Percentiles rank a stretch among this genome's conserved stretches.
These are phyloP conservation scores for Microcaecilia unicolor DNA, from an alignment of 2,797 vertebrate genomes.

Conservation along the genomic window DNA sequence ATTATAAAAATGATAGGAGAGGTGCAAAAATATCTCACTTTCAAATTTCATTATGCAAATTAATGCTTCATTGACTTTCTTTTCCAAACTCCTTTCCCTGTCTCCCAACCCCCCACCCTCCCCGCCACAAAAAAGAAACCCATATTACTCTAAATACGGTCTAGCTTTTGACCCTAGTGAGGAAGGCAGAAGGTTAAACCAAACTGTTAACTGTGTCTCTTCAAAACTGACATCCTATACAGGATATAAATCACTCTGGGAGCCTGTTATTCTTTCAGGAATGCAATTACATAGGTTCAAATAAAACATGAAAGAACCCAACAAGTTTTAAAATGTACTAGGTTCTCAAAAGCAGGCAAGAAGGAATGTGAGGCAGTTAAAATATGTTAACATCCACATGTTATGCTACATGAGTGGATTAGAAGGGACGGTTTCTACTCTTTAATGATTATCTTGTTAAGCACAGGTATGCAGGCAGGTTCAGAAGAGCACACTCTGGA, in stretches of 20 bases:
- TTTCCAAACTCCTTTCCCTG: conserved; percentile 9
- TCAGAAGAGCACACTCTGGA: conserved; percentile 2
- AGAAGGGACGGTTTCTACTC: conserved; percentile 47
- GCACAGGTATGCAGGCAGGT: conserved; percentile 20
- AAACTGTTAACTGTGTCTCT: conserved; percentile 83
- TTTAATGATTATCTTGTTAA: conserved; percentile 46
- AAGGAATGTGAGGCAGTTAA: conserved; percentile 95
- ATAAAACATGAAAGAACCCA: conserved; percentile 98
- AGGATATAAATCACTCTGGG: conserved; percentile 83
- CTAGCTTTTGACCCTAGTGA: conserved; percentile 52
- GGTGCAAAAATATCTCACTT: conserved; percentile 7
- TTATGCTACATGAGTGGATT: conserved; percentile 57
- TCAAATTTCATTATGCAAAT: background rate
- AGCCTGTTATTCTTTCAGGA: conserved; percentile 94
- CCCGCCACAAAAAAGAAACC: no score
- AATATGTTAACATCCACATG: conserved; percentile 94
- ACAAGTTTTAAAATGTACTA: conserved; percentile 97
- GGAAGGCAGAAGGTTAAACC: conserved; percentile 69
- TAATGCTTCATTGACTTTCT: conserved; percentile 14
- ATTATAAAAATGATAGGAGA: conserved; percentile 17
- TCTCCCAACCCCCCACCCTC: background rate
- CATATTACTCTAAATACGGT: conserved; percentile 26
- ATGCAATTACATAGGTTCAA: conserved; percentile 99
- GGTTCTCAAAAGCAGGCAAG: conserved; percentile 80
- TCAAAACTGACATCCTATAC: conserved; percentile 91